phyloP scores from a whole-genome alignment of 2,888 invertebrate species.

The Andrena dorsata region DNA sequence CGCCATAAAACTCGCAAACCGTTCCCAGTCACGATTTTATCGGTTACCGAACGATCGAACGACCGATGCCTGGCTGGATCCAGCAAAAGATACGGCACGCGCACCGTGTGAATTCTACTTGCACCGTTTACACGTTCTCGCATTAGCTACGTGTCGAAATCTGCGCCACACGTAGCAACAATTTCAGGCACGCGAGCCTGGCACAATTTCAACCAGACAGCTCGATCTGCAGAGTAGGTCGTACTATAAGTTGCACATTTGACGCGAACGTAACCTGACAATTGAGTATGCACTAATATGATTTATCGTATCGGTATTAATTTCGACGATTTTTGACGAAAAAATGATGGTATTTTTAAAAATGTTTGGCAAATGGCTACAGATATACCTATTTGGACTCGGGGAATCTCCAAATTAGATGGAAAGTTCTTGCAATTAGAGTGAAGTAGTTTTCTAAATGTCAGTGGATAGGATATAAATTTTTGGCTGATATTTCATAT shows the following conservation, averaged over 20 bases:
- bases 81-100: slow-evolving; percentile 61
- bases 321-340: no score
- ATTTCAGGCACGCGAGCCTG: slow-evolving; percentile 33
- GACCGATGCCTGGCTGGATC: slow-evolving; percentile 44
- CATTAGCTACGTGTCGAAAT: slow-evolving; percentile 17
- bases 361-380: no score
- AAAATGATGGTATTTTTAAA: no score
- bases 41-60: slow-evolving; percentile 55
- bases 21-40: slow-evolving; percentile 61
- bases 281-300: no score
- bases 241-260: background rate
- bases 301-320: no score
- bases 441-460: no score
- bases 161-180: slow-evolving; percentile 32
- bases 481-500: no score
- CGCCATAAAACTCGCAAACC: slow-evolving; percentile 53
- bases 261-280: background rate
- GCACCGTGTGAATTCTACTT: slow-evolving; percentile 30
- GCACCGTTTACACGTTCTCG: slow-evolving; percentile 41
- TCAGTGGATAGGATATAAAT: no score
- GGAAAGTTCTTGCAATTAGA: no score
- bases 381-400: background rate
- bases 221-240: background rate
- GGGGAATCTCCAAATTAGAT: background rate
- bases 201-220: slow-evolving; percentile 25